Evolutionary conservation across 1,140 invertebrate species (phyloP), one percentile per base, ranked within the genome.

Genomic region (Phthorimaea operculella): DNA sequence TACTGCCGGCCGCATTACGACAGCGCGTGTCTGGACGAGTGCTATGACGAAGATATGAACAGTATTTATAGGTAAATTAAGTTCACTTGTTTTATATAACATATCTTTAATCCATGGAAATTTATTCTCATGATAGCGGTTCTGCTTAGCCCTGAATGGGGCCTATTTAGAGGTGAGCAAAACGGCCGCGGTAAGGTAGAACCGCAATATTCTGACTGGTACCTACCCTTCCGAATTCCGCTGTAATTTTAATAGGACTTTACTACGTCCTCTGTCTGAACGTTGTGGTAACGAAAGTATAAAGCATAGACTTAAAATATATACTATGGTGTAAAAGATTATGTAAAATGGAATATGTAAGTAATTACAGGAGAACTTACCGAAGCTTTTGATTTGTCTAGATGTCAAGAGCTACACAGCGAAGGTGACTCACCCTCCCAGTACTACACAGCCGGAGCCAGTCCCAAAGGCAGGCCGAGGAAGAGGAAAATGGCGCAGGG

Each of bases 381-480:
- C 21, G 6, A 28, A 28, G 21, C n/a, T 28, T 4, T 28, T 28
- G 6, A 28, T 28, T 28, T 39, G 36, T 14, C 11, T 51, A 84
- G 81, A 56, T 85, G 81, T 57, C 78, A 83, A 71, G 81, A 85
- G 42, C 66, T 87, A 50, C 79, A 86, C 72, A 74, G 87, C 66
- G 84, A 89, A 75, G 74, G 87, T 57, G 89, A 79, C 75, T 91
- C 85, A 71, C 89, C 81, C 60, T 89, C 74, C 66, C 90, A 84
- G 83, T 91, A 77, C 78, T 89, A 76, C 79, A 83, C 79, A 68
- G 88, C 83, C 76, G 88, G 80, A 62, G 87, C 73, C 62, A 88
- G 64, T 72, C 92, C 93, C 59, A 96, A 96, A 80, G 94, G 94
- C 3, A 81, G 95, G 34, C 94, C 94, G 0, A 87, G 94, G 64